These are phyloP conservation scores for Bambusicola thoracicus DNA, from an alignment of 2,113 vertebrate species.

Conservation along the genomic window DNA sequence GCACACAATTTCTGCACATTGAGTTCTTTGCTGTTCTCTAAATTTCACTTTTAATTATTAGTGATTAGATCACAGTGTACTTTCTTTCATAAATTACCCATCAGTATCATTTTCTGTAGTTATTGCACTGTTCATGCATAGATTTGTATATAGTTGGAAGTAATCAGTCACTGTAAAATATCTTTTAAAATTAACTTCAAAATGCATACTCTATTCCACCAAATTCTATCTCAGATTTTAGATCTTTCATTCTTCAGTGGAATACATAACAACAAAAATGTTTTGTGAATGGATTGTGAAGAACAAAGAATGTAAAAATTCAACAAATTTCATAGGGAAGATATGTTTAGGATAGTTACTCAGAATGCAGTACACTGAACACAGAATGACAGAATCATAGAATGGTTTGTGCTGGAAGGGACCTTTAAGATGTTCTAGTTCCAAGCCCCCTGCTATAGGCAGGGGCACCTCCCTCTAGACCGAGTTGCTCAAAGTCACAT, in stretches of 20 bases:
- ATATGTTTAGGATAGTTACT: not conserved
- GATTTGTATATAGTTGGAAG: not conserved
- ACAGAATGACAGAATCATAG: not conserved
- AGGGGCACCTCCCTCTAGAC: too few relatives aligned
- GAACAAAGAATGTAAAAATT: not conserved
- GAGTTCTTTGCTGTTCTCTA: not conserved
- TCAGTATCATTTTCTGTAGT: not conserved
- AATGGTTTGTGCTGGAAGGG: too few relatives aligned
- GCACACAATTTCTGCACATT: not conserved
- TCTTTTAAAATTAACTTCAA: conserved; percentile 13
- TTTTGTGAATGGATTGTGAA: not conserved
- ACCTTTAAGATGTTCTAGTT: too few relatives aligned
- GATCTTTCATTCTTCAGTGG: not conserved
- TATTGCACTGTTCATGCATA: conserved; percentile 3
- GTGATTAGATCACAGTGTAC: not conserved
- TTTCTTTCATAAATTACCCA: conserved; percentile 32
- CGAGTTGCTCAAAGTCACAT: too few relatives aligned
- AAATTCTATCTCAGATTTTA: not conserved
- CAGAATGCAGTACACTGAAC: not conserved
- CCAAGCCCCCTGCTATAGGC: too few relatives aligned
- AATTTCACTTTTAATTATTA: conserved; percentile 29
- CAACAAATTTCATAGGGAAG: not conserved
- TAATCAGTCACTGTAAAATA: not conserved
- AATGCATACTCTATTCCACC: not conserved
- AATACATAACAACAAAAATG: not conserved